These are phyloP conservation scores for Drosophila incognita DNA, from an alignment of 2,888 invertebrate species.

Conservation along the genomic window DNA sequence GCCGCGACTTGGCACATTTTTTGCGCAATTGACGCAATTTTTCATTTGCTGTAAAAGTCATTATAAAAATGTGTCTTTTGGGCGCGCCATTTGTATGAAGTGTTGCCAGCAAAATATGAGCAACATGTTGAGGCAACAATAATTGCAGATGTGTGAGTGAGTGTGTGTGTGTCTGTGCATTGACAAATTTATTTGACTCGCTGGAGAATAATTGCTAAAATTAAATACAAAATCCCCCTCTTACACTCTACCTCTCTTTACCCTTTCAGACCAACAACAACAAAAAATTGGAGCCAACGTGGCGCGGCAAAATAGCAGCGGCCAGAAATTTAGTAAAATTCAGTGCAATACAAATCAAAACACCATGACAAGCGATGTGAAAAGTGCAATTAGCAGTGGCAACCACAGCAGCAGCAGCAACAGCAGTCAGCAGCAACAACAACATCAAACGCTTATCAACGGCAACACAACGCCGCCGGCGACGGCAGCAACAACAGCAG, in stretches of 20 bases:
- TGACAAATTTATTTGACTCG: constrained; percentile 65
- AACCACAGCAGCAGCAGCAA: constrained; percentile 45
- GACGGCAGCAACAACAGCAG: constrained; percentile 43
- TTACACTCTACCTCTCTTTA: constrained; percentile 6
- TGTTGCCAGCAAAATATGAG: constrained; percentile 35
- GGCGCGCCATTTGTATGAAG: constrained; percentile 51
- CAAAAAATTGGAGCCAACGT: constrained; percentile 34
- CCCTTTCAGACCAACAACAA: constrained; percentile 59
- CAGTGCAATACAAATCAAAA: constrained; percentile 81
- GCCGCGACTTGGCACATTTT: constrained; percentile 36
- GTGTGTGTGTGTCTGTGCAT: constrained; percentile 28
- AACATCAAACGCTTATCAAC: constrained; percentile 75
- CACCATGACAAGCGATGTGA: constrained; percentile 80
- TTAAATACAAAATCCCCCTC: constrained; percentile 23
- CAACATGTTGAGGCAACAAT: constrained; percentile 55
- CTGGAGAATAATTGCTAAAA: constrained; percentile 44
- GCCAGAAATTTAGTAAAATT: constrained; percentile 75
- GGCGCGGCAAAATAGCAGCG: constrained; percentile 68
- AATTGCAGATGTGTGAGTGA: constrained; percentile 41
- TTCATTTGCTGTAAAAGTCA: constrained; percentile 55
- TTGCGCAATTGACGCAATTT: constrained; percentile 47
- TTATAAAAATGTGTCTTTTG: constrained; percentile 62
- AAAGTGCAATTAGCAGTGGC: constrained; percentile 80
- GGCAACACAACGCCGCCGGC: constrained; percentile 60
- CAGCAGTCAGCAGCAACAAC: constrained; percentile 44